Evolutionary conservation across 2,113 vertebrate genomes (phyloP).

Genomic region (Blennius ocellaris): DNA sequence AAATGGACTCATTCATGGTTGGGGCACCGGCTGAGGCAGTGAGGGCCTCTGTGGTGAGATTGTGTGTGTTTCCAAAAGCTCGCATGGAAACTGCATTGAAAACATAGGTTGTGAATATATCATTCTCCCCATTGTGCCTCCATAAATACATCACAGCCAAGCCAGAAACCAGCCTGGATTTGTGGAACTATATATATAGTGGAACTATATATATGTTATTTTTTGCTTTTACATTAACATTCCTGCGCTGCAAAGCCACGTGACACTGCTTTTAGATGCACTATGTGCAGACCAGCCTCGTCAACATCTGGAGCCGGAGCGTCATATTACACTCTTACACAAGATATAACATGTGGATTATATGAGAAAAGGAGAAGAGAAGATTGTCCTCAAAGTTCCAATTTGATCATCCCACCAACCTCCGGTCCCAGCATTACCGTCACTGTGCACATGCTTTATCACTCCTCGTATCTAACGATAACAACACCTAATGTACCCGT

Average conservation of each 20-base stretch:
- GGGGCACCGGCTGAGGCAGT: slow-evolving; percentile 42
- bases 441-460: no score
- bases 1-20: slow-evolving; percentile 74
- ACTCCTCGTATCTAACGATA: no score
- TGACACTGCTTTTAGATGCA: neutral
- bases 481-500: neutral
- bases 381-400: no score
- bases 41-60: slow-evolving; percentile 48
- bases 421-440: no score
- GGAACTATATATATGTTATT: neutral
- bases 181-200: no score
- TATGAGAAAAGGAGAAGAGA: no score
- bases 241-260: neutral
- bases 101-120: slow-evolving; percentile 17
- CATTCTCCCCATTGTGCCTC: slow-evolving; percentile 45
- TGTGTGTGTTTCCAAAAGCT: slow-evolving; percentile 64
- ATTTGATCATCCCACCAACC: no score
- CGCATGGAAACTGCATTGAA: slow-evolving; percentile 54
- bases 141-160: slow-evolving; percentile 32
- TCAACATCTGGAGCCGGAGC: no score
- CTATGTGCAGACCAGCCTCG: no score
- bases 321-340: no score
- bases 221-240: slow-evolving; percentile 1
- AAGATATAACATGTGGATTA: no score
- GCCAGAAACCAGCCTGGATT: neutral